Conservation (phyloP, 2,113 vertebrate species). For the Nyctereutes procyonoides region DNA sequence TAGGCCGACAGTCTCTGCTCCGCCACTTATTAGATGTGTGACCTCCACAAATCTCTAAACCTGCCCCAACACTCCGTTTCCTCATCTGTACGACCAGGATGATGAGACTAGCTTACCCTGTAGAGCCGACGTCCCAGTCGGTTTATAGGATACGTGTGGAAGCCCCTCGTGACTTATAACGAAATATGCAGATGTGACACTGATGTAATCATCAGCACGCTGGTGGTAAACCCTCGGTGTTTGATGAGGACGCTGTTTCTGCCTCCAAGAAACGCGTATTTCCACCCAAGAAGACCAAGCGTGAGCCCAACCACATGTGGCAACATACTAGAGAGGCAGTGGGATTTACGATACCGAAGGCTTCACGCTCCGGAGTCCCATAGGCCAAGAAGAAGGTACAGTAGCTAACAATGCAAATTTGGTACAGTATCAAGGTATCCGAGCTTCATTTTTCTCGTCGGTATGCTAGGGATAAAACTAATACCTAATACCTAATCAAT, state of each 20-base stretch:
- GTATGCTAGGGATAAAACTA: neutral
- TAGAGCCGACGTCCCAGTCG: neutral
- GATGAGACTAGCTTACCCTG: neutral
- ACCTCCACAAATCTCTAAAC: slow-evolving; percentile 49
- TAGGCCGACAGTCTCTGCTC: neutral
- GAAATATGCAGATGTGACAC: neutral
- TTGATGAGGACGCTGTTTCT: neutral
- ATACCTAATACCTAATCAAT: neutral
- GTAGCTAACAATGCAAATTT: neutral
- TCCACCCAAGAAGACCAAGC: neutral
- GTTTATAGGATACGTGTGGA: neutral
- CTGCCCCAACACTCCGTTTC: neutral
- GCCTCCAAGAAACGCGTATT: neutral
- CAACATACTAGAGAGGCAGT: neutral
- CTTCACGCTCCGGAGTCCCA: neutral
- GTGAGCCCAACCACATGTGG: neutral
- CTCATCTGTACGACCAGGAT: neutral
- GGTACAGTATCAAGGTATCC: neutral
- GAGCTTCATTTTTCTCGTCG: neutral
- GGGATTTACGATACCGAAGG: neutral
- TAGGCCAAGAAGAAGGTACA: neutral
- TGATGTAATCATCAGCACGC: neutral
- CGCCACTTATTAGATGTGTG: slow-evolving; percentile 40
- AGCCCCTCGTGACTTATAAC: neutral
- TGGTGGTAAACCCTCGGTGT: neutral